Conservation (phyloP, 2,113 vertebrate species). For the Cnemophilus loriae region DNA sequence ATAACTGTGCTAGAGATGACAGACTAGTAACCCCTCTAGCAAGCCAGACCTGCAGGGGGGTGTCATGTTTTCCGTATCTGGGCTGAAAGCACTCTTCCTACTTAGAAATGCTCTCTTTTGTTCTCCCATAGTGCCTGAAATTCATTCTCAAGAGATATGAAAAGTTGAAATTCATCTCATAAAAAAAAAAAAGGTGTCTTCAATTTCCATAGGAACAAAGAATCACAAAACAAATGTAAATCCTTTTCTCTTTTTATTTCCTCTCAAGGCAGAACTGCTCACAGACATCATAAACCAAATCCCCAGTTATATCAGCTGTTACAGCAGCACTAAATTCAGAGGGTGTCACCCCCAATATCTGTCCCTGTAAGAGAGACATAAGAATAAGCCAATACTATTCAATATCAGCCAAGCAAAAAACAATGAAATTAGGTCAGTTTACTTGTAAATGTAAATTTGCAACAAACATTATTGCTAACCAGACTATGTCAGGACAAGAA, state of each 20-base stretch:
- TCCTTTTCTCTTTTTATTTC: background rate
- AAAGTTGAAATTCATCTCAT: background rate
- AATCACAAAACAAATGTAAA: background rate
- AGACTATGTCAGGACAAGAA: background rate
- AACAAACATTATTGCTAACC: background rate
- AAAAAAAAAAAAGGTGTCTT: slow-evolving; percentile 27
- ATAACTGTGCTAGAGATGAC: slow-evolving; percentile 31
- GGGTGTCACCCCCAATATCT: background rate
- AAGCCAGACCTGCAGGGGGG: background rate
- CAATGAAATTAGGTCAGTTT: background rate
- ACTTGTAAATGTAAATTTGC: background rate
- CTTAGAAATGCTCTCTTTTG: slow-evolving; percentile 17
- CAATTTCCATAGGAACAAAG: slow-evolving; percentile 39
- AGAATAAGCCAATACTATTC: background rate
- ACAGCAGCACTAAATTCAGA: background rate
- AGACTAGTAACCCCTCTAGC: background rate
- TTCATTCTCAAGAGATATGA: slow-evolving; percentile 5
- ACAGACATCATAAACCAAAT: background rate
- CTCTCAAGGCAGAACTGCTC: background rate
- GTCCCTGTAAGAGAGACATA: background rate
- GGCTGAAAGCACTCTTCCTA: background rate
- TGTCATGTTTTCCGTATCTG: background rate
- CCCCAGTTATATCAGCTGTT: background rate
- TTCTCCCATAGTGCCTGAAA: slow-evolving; percentile 42
- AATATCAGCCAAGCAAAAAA: background rate